Percentiles rank a stretch among this genome's conserved stretches.
Conservation (phyloP, 2,797 vertebrate species). For the Clamator glandarius region DNA sequence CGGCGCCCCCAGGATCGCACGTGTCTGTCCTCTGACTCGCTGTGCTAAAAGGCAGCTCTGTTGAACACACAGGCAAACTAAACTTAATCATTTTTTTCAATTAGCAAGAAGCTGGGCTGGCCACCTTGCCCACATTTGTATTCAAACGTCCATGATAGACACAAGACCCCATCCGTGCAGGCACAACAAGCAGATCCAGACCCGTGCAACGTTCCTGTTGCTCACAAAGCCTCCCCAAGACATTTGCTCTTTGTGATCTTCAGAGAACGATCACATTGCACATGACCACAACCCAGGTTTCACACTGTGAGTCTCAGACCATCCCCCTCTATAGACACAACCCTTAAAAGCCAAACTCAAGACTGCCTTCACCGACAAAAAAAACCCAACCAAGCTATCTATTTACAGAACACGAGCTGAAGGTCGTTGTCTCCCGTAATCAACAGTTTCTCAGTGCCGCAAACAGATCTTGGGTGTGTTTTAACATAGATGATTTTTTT, state of each 20-base stretch:
- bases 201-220: not conserved
- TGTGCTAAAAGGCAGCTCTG: too few relatives aligned
- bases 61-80: too few relatives aligned
- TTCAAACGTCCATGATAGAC: not conserved
- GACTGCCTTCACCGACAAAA: not conserved
- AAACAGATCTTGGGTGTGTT: not conserved
- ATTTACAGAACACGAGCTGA: not conserved
- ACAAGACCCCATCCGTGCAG: too few relatives aligned
- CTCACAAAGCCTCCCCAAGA: not conserved
- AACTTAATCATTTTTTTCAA: not conserved
- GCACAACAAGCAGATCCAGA: not conserved
- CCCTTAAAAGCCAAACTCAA: not conserved
- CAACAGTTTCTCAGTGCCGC: not conserved
- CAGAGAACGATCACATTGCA: fast-evolving
- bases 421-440: not conserved
- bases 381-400: not conserved
- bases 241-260: not conserved
- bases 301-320: fast-evolving
- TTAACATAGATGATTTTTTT: not conserved
- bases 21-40: fast-evolving
- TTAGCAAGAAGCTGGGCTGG: not conserved
- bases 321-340: not conserved
- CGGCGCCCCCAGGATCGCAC: not conserved
- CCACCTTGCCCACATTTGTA: fast-evolving
- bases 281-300: not conserved